Conservation (phyloP, 2,113 vertebrate species). For the Chrysochloris asiatica region DNA sequence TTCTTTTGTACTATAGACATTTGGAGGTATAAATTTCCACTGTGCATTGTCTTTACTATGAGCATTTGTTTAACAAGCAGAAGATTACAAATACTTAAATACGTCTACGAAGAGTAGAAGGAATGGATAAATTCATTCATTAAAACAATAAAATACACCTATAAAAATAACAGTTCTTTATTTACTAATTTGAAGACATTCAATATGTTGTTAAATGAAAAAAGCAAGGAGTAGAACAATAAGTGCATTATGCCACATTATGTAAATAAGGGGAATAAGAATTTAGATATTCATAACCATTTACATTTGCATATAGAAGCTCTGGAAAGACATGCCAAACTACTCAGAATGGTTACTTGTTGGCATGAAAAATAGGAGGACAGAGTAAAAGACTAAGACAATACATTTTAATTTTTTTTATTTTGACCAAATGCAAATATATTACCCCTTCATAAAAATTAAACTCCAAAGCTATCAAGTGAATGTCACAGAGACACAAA, state of each 20-base stretch:
- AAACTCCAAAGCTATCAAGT: neutral
- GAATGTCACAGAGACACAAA: neutral
- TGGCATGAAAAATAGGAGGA: neutral
- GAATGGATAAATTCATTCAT: conserved; percentile 1
- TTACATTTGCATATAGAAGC: neutral
- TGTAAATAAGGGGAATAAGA: neutral
- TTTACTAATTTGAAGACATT: no score
- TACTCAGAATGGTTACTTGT: neutral
- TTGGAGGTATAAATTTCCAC: neutral
- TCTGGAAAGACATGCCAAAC: neutral
- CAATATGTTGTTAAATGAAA: no score
- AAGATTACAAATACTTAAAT: neutral
- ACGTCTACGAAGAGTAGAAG: neutral
- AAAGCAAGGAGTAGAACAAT: no score
- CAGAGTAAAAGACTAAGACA: neutral
- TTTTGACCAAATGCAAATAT: neutral
- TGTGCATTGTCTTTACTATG: neutral
- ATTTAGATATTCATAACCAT: neutral
- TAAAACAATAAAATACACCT: conserved; percentile 26
- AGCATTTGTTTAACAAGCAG: neutral
- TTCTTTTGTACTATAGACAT: neutral
- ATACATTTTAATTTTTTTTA: neutral
- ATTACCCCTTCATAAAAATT: neutral
- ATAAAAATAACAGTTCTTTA: no score
- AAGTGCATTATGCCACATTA: no score